A percentile compares a stretch with the other conserved stretches of the same genome.
Conservation (phyloP, 2,888 invertebrate genomes). For the Acrobeloides nanus region DNA sequence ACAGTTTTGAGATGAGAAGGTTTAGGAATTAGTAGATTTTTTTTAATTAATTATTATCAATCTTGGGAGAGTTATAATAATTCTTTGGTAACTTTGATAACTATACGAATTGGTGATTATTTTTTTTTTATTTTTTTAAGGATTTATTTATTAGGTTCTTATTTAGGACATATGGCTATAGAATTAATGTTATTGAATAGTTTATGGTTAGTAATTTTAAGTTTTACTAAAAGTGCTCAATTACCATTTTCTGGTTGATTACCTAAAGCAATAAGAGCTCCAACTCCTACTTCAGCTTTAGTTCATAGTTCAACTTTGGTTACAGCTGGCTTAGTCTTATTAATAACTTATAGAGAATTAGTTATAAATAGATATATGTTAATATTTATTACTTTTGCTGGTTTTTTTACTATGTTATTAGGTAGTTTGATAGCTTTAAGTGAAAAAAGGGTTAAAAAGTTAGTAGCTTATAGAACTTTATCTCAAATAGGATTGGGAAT, state of each 20-base stretch:
- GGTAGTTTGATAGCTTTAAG: slow-evolving; percentile 29
- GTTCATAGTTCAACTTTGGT: slow-evolving; percentile 74
- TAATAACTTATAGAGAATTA: slow-evolving; percentile 52
- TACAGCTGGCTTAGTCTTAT: slow-evolving; percentile 64
- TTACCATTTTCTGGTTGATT: slow-evolving; percentile 73
- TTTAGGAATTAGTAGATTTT: slow-evolving; percentile 13
- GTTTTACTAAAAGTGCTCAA: slow-evolving; percentile 72
- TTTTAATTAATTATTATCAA: slow-evolving; percentile 11
- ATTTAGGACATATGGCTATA: slow-evolving; percentile 1
- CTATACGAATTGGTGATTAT: slow-evolving; percentile 70
- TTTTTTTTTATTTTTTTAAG: slow-evolving; percentile 60
- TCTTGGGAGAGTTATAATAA: slow-evolving; percentile 38
- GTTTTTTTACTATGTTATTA: slow-evolving; percentile 35
- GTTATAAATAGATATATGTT: slow-evolving; percentile 6
- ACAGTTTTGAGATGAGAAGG: slow-evolving; percentile 60
- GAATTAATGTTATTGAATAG: slow-evolving; percentile 41
- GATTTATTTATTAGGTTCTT: slow-evolving; percentile 31
- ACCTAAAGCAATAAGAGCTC: slow-evolving; percentile 71
- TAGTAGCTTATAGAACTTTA: slow-evolving; percentile 33
- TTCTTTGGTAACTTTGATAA: slow-evolving; percentile 65
- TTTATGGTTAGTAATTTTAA: slow-evolving; percentile 59
- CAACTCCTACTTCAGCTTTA: slow-evolving; percentile 69
- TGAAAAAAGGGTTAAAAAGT: slow-evolving; percentile 34
- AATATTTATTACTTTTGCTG: slow-evolving; percentile 10
- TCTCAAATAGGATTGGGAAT: slow-evolving; percentile 38